phyloP scores from a whole-genome alignment of 2,113 vertebrate genomes.

The Oreochromis niloticus region DNA sequence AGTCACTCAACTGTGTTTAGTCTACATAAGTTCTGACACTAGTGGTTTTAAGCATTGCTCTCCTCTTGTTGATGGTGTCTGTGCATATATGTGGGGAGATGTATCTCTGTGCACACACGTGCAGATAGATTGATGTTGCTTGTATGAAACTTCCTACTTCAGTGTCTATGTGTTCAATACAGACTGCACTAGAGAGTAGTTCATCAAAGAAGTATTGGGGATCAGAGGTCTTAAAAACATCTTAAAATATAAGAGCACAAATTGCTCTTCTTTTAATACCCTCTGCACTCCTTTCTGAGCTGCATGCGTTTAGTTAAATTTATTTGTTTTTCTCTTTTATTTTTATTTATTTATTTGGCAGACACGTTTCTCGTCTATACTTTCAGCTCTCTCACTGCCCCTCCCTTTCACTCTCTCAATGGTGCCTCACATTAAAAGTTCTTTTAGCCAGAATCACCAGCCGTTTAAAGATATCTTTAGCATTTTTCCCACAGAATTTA shows the following conservation, averaged over 20 bases:
- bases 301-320: background rate
- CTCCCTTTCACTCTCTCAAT: background rate
- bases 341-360: background rate
- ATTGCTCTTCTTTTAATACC: background rate
- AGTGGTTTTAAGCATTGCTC: constrained; percentile 56
- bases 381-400: background rate
- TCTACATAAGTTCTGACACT: constrained; percentile 66
- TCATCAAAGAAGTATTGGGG: background rate
- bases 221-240: background rate
- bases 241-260: background rate
- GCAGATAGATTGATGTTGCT: background rate
- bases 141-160: background rate
- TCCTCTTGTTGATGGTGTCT: constrained; percentile 41
- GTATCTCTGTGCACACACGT: background rate
- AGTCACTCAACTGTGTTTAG: constrained; percentile 73
- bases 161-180: background rate
- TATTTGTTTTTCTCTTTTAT: background rate
- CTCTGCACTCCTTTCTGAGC: background rate
- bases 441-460: background rate
- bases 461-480: background rate
- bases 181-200: background rate
- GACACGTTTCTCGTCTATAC: background rate
- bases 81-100: constrained; percentile 14
- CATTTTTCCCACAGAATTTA: background rate
- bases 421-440: background rate